Evolutionary conservation across 2,113 vertebrate species (phyloP).

Genomic region (Pyxicephalus adspersus): DNA sequence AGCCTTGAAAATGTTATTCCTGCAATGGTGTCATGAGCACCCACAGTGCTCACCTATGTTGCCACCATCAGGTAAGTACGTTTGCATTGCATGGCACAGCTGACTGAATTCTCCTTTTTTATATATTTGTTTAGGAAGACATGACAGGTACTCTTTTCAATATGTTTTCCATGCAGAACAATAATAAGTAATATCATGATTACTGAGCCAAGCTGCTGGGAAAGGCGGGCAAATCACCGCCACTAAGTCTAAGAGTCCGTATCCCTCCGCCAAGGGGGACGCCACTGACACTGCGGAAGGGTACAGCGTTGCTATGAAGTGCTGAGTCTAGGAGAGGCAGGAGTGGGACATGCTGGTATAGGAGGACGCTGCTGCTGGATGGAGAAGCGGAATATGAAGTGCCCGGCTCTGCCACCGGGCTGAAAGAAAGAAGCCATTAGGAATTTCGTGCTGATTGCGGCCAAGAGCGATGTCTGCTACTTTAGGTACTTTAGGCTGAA

Average conservation of each 20-base stretch:
- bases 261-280: not conserved
- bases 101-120: too few species aligned
- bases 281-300: not conserved
- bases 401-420: slow-evolving; percentile 77
- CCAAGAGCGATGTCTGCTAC: slow-evolving; percentile 85
- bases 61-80: too few species aligned
- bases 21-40: too few species aligned
- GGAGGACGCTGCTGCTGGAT: slow-evolving; percentile 46
- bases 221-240: too few species aligned
- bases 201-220: too few species aligned
- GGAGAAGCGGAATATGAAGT: slow-evolving; percentile 79
- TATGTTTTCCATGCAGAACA: too few species aligned
- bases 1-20: too few species aligned
- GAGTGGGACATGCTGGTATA: not conserved
- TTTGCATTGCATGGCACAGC: too few species aligned
- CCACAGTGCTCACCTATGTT: too few species aligned
- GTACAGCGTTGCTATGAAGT: not conserved
- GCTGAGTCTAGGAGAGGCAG: not conserved
- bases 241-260: not conserved
- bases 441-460: slow-evolving; percentile 80
- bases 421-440: slow-evolving; percentile 85
- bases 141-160: too few species aligned
- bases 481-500: slow-evolving; percentile 72
- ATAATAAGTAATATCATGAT: too few species aligned
- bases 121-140: too few species aligned